Evolutionary conservation across 2,888 invertebrate genomes (phyloP).

Genomic region (Napeogenes sylphis): DNA sequence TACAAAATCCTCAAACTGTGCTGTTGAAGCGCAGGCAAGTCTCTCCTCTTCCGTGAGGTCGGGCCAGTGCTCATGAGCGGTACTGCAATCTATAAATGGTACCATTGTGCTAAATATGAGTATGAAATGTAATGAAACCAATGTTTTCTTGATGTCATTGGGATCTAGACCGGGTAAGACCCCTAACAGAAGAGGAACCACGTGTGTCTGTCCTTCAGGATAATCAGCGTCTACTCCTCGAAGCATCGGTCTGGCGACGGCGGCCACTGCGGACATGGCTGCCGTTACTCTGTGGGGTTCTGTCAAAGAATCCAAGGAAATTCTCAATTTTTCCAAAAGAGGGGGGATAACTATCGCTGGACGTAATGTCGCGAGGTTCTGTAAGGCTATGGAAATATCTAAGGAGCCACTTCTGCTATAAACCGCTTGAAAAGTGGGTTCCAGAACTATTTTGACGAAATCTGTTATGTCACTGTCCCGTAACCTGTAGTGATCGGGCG

Average conservation of each 20-base stretch:
- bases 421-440: slow-evolving; percentile 86
- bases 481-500: slow-evolving; percentile 83
- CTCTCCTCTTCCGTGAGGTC: slow-evolving; percentile 88
- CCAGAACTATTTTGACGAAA: slow-evolving; percentile 87
- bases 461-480: slow-evolving; percentile 88
- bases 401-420: slow-evolving; percentile 83
- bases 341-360: slow-evolving; percentile 91
- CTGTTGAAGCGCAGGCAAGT: slow-evolving; percentile 86
- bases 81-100: slow-evolving; percentile 90
- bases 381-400: slow-evolving; percentile 82
- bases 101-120: slow-evolving; percentile 86
- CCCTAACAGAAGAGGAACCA: slow-evolving; percentile 87
- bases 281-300: slow-evolving; percentile 91
- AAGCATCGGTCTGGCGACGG: slow-evolving; percentile 82
- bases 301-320: slow-evolving; percentile 89
- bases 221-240: slow-evolving; percentile 75
- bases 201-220: slow-evolving; percentile 87
- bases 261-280: slow-evolving; percentile 82
- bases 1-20: slow-evolving; percentile 93
- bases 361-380: slow-evolving; percentile 85
- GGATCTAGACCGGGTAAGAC: slow-evolving; percentile 93
- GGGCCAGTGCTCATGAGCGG: slow-evolving; percentile 80
- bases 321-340: slow-evolving; percentile 87
- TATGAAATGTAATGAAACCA: slow-evolving; percentile 87
- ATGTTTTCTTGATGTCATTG: slow-evolving; percentile 88